A percentile compares a stretch with the other conserved stretches of the same genome.
Conservation (phyloP, 1,140 invertebrate species). For the Helicoverpa zea region DNA sequence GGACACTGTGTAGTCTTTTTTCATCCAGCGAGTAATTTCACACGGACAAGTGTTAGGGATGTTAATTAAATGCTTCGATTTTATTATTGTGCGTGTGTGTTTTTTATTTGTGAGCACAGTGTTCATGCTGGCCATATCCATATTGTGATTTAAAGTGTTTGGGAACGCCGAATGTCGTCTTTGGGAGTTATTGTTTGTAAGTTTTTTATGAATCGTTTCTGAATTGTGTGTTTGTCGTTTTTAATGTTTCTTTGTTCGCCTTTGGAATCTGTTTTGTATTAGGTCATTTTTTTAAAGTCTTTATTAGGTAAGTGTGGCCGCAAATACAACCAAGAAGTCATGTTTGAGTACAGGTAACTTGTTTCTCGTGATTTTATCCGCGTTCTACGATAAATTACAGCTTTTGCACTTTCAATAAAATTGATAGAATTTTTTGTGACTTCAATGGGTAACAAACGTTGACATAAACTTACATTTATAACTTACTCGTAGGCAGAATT, state of each 20-base stretch:
- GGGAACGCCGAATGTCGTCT: not conserved
- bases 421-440: too few species aligned
- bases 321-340: too few species aligned
- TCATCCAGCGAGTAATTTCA: conserved; percentile 75
- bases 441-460: too few species aligned
- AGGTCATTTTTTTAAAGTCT: too few species aligned
- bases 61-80: conserved; percentile 67
- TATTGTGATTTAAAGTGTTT: conserved; percentile 21
- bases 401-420: too few species aligned
- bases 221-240: not conserved
- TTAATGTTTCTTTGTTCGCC: not conserved
- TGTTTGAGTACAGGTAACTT: too few species aligned
- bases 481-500: too few species aligned
- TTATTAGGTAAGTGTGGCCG: too few species aligned
- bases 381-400: too few species aligned
- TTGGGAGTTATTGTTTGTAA: not conserved
- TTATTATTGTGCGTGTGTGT: conserved; percentile 46
- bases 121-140: not conserved
- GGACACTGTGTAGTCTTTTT: conserved; percentile 79
- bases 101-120: conserved; percentile 44
- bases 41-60: conserved; percentile 73
- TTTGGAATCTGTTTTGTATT: not conserved
- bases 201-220: not conserved
- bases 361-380: too few species aligned
- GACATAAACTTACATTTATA: too few species aligned